Evolutionary conservation across 2,888 invertebrate species (phyloP), one percentile per base, ranked within the genome.

Genomic region (Alitta virens): DNA sequence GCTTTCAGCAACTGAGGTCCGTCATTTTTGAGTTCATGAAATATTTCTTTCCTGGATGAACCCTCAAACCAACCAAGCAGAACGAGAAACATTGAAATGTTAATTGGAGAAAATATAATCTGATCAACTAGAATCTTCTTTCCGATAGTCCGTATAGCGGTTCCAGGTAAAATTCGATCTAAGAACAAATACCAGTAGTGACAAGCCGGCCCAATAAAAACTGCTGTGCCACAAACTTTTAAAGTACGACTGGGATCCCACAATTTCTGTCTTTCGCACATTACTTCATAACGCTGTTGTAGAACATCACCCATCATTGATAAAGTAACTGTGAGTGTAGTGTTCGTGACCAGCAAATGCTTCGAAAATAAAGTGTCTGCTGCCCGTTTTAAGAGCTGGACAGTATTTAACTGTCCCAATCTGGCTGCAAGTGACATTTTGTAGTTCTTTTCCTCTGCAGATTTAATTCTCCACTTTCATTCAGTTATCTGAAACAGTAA

Each of bases 121-220:
- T 94, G 94, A 82, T 95, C 95, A 26, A 62, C 49, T 91, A 76
- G 1, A 91, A 94, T 86, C 84, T 94, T 94, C 77, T 90, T 90
- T 5, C 88, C 68, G 3, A 80, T 65, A 21, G 71, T 65, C 23
- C 67, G 56, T 0, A 91, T 74, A 0, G 87, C 85, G 71, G 88
- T 86, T 1, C 91, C 92, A 1, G 91, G 88, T 42, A 92, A 81
- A 67, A 85, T 82, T 72, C 83, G 84, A 76, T 94, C 94, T 62
- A 95, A 83, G 67, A 87, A 84, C 62, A 86, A 86, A 78, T 95
- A 95, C 92, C 94, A 94, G 78, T 88, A 88, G 78, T 95, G 95
- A 74, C 91, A 90, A 27, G 92, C 84, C 9, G 90, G 80, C 25
- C 94, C 94, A 3, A 92, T 87, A 2, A 89, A 86, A 53, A 88